Evolutionary conservation across 2,888 invertebrate species (phyloP).

Genomic region (Ceraclea dissimilis): DNA sequence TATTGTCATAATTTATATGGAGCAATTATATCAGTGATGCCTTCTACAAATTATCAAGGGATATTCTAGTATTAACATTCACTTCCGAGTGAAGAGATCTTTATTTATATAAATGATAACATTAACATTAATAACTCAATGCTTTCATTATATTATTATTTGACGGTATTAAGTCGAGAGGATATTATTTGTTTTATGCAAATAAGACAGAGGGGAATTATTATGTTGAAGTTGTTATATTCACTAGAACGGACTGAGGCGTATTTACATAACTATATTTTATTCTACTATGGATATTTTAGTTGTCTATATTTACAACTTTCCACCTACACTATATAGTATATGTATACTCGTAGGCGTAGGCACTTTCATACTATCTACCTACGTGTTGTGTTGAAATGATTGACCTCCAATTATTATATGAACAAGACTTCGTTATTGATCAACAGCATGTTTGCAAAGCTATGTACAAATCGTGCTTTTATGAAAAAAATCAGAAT

Average conservation of each 20-base stretch:
- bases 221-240: neutral
- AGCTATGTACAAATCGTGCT: no score
- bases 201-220: slow-evolving; percentile 1
- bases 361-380: no score
- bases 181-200: neutral
- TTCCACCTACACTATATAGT: no score
- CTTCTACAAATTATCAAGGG: neutral
- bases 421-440: no score
- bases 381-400: no score
- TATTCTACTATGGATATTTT: neutral
- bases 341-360: no score
- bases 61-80: neutral
- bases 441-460: no score
- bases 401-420: no score
- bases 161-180: neutral
- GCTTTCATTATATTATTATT: neutral
- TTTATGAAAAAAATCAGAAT: no score
- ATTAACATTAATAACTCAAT: neutral
- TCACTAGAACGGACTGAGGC: neutral
- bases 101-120: neutral
- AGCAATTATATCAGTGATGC: neutral
- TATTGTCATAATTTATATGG: neutral
- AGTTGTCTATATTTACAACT: no score
- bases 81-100: neutral
- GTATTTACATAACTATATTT: neutral